Conservation (phyloP, 2,797 vertebrate species). For the Selene dorsalis region DNA sequence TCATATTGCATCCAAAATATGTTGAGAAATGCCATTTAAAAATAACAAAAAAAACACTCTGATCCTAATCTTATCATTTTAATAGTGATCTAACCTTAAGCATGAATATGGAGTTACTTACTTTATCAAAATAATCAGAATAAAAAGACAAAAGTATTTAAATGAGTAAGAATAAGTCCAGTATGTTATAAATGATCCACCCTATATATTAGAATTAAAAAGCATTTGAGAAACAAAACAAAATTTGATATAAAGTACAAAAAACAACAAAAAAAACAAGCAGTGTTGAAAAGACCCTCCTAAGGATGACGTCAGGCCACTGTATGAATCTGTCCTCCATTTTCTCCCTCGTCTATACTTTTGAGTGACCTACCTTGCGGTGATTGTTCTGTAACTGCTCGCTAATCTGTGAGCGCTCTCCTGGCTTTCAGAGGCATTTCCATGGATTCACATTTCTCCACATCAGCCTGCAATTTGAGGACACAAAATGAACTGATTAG, state of each 20-base stretch:
- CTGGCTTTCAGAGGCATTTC: slow-evolving; percentile 45
- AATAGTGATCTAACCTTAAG: no score
- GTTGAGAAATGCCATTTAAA: neutral
- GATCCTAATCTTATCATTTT: no score
- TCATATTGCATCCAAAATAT: neutral
- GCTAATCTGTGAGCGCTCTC: slow-evolving; percentile 33
- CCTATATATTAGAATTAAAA: neutral
- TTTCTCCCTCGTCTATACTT: slow-evolving; percentile 1
- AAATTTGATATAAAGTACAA: neutral
- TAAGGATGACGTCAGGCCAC: neutral
- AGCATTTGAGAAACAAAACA: neutral
- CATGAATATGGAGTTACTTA: no score
- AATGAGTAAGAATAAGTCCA: neutral
- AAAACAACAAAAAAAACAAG: no score
- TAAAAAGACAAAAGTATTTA: neutral
- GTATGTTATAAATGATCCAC: no score
- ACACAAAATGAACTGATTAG: slow-evolving; percentile 83
- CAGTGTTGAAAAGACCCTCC: neutral
- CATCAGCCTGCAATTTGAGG: slow-evolving; percentile 68
- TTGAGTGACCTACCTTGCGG: slow-evolving; percentile 39
- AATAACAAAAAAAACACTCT: neutral
- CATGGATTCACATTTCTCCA: slow-evolving; percentile 48
- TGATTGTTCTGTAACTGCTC: slow-evolving; percentile 24
- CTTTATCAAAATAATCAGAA: neutral
- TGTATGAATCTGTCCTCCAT: neutral